These are phyloP conservation scores for Leptinotarsa defecta DNA, from an alignment of 1,140 invertebrate genomes.

Conservation along the genomic window DNA sequence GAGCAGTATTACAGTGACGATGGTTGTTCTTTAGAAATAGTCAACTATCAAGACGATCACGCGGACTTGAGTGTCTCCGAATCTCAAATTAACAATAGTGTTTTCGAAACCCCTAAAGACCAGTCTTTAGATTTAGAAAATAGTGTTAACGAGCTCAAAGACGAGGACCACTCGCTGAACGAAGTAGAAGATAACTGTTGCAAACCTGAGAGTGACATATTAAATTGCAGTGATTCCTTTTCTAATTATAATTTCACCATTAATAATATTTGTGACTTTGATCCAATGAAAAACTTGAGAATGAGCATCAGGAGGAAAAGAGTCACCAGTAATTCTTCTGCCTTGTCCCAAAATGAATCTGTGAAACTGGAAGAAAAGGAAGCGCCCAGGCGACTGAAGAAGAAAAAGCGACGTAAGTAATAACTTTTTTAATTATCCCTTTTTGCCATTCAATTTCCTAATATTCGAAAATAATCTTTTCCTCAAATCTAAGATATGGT, in stretches of 20 bases:
- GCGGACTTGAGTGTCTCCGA: slow-evolving; percentile 35
- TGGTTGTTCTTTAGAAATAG: slow-evolving; percentile 38
- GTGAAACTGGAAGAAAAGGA: slow-evolving; percentile 44
- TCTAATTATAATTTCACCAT: slow-evolving; percentile 46
- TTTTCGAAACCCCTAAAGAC: slow-evolving; percentile 30
- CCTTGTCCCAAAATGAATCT: slow-evolving; percentile 50
- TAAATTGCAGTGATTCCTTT: slow-evolving; percentile 35
- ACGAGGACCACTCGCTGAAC: slow-evolving; percentile 32
- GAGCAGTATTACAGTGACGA: slow-evolving; percentile 36
- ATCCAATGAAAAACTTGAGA: slow-evolving; percentile 54
- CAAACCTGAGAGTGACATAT: slow-evolving; percentile 43
- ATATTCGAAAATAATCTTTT: too few species aligned
- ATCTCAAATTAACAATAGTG: slow-evolving; percentile 38
- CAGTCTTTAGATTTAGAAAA: slow-evolving; percentile 4
- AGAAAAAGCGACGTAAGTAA: slow-evolving; percentile 46
- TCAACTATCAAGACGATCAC: slow-evolving; percentile 31
- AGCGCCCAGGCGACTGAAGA: slow-evolving; percentile 40
- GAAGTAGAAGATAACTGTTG: slow-evolving; percentile 41
- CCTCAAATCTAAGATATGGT: too few species aligned
- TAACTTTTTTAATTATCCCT: too few species aligned
- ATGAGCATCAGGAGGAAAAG: slow-evolving; percentile 55
- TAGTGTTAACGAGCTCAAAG: slow-evolving; percentile 33
- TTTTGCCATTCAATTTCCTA: too few species aligned
- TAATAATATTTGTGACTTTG: slow-evolving; percentile 46
- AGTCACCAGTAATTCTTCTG: slow-evolving; percentile 52